phyloP scores from a whole-genome alignment of 2,113 vertebrate species.

The Tetraodon nigroviridis region DNA sequence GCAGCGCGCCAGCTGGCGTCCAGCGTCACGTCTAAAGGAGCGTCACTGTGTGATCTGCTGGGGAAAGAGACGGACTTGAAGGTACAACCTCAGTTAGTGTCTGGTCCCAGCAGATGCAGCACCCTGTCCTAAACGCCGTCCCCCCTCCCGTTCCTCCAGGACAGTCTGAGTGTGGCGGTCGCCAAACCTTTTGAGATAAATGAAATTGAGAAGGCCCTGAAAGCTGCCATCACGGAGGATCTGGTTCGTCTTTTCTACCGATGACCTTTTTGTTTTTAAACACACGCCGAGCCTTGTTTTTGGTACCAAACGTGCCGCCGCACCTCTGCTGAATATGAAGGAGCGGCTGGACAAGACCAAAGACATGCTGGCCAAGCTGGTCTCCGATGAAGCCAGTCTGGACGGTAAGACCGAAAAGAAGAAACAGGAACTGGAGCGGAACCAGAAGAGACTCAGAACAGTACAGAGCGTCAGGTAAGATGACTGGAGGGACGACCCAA shows the following conservation, averaged over 20 bases:
- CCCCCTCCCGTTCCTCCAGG: conserved; percentile 50
- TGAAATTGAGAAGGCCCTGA: conserved; percentile 87
- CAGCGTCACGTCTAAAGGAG: conserved; percentile 90
- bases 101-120: too few species aligned
- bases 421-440: conserved; percentile 89
- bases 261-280: not conserved
- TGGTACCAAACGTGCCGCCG: not conserved
- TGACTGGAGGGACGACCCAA: conserved; percentile 92
- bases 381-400: conserved; percentile 86
- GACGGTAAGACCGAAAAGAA: conserved; percentile 94
- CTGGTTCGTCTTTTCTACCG: conserved; percentile 73
- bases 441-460: conserved; percentile 87
- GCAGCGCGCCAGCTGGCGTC: conserved; percentile 88
- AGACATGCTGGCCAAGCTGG: conserved; percentile 85
- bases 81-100: conserved; percentile 68
- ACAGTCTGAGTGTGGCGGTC: conserved; percentile 86
- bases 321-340: conserved; percentile 62
- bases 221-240: conserved; percentile 81
- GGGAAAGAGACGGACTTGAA: conserved; percentile 89
- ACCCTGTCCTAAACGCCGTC: too few species aligned
- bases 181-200: conserved; percentile 92
- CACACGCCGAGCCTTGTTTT: not conserved
- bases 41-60: conserved; percentile 86
- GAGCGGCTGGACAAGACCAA: conserved; percentile 86
- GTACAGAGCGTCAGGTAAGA: conserved; percentile 90